Conservation (phyloP, 2,113 vertebrate species). For the Gallinago jamesoni region DNA sequence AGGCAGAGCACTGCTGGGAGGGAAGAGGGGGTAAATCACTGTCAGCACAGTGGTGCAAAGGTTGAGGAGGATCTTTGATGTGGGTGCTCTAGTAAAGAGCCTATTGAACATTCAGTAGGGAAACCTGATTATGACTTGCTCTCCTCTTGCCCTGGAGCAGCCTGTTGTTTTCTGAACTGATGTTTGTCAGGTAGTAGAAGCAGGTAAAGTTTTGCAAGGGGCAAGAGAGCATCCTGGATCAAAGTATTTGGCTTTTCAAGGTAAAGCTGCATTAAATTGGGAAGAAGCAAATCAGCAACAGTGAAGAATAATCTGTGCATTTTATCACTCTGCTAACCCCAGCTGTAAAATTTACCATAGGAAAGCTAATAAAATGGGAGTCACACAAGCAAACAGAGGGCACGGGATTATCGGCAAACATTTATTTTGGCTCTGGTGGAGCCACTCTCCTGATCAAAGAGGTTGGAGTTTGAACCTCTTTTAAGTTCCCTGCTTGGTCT, state of each 20-base stretch:
- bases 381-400: slow-evolving; percentile 24
- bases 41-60: not conserved
- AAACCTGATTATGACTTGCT: not conserved
- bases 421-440: slow-evolving; percentile 57
- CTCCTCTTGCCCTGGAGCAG: not conserved
- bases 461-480: slow-evolving; percentile 32
- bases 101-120: not conserved
- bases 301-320: not conserved
- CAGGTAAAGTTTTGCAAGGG: not conserved
- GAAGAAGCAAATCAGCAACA: not conserved
- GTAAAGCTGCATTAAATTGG: not conserved
- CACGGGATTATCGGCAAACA: slow-evolving; percentile 19
- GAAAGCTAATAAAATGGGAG: slow-evolving; percentile 50
- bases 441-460: slow-evolving; percentile 35
- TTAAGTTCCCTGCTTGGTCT: not conserved
- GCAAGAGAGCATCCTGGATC: not conserved
- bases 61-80: not conserved
- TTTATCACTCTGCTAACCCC: slow-evolving; percentile 27
- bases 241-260: not conserved
- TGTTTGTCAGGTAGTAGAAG: not conserved
- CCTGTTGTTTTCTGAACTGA: not conserved
- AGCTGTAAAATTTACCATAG: slow-evolving; percentile 47
- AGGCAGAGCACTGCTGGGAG: not conserved
- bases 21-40: rapidly evolving
- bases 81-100: not conserved